Base-by-base conservation (phyloP, 2,888 invertebrate genomes). In the Archaeoteleia sp. region DNA sequence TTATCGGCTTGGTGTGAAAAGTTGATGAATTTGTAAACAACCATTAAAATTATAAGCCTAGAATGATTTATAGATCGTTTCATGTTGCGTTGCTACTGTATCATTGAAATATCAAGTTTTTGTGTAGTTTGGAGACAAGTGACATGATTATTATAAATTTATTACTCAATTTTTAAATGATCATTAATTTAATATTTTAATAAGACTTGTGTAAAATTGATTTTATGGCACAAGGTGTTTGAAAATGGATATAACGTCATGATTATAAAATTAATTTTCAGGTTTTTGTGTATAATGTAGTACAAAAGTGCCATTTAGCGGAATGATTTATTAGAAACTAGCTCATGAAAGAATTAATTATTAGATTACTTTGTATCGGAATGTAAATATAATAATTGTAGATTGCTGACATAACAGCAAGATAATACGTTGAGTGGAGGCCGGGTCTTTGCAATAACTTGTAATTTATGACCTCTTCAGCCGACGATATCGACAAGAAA, bases 311-410 rank as follows among this genome's bases (percentile, higher is more conserved):
- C 9, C 12, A 5, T 20, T 5, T 20, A 2, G 20, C 40, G 7
- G 13, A 29, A 42, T 61, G 67, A 67, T 67, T 67, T 67, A 67
- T 61, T 60, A 32, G 35, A 40, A 61, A 61, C 61, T 67, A 57
- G 57, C 62, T 67, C 57, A 23, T 45, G 53, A 67, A 55, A 53
- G 49, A 63, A 68, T 68, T 58, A 68, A 63, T 63, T 63, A 78
- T 82, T 81, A 75, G 77, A 80, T 81, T 78, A 78, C 73, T 74
- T 51, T 73, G 78, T 75, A 80, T 46, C 63, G 40, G 54, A 83
- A 82, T 82, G 81, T 80, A 81, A 83, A 82, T 82, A 80, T 79
- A 79, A 79, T 80, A 79, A 82, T 83, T 80, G 82, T 77, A 77
- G 67, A 70, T 73, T 70, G 80, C 79, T 82, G 83, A 84, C 82